Conservation (phyloP, 2,113 vertebrate species). For the Phalacrocorax aristotelis region DNA sequence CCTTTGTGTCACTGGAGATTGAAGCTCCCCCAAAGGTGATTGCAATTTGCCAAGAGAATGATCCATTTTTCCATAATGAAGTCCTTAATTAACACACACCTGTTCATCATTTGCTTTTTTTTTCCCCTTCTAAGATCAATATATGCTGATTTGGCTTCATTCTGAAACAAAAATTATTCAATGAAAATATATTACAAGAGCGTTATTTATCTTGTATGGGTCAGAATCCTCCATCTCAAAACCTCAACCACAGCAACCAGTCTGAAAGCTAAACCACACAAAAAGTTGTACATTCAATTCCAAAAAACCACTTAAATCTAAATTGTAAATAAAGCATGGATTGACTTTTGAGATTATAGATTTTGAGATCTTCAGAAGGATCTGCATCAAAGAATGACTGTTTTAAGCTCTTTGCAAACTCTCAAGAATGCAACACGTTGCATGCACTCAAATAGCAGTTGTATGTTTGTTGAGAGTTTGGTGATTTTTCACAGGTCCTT, state of each 20-base stretch:
- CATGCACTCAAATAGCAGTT: neutral
- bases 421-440: neutral
- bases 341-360: neutral
- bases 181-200: neutral
- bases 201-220: neutral
- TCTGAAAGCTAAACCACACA: neutral
- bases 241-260: neutral
- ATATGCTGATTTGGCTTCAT: neutral
- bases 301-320: neutral
- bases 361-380: neutral
- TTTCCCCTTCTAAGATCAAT: neutral
- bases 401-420: neutral
- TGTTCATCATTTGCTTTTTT: neutral
- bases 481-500: neutral
- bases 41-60: neutral
- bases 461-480: neutral
- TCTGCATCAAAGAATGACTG: neutral
- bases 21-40: neutral
- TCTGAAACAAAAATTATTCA: neutral
- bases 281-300: neutral
- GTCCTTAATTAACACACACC: neutral
- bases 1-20: neutral
- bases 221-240: neutral
- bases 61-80: neutral
- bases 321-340: neutral